Evolutionary conservation across 2,797 vertebrate genomes (phyloP).

Genomic region (Allobates femoralis): DNA sequence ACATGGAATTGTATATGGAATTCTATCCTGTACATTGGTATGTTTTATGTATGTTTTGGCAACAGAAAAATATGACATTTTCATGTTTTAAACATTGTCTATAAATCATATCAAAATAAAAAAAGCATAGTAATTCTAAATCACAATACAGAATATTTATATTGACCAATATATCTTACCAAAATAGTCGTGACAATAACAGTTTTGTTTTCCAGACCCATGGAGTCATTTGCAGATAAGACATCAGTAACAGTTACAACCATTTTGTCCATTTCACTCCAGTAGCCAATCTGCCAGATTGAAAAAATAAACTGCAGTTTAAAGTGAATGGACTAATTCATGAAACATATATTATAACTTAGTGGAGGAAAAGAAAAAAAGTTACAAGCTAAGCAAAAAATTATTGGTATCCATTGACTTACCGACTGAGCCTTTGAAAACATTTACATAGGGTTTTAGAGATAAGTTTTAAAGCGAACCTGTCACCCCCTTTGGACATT

Average conservation of each 20-base stretch:
- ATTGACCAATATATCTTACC: conserved; percentile 77
- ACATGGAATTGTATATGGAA: too few relatives aligned
- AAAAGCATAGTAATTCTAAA: not conserved
- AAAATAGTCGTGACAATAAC: conserved; percentile 98
- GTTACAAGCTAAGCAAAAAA: not conserved
- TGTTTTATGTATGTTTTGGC: not conserved
- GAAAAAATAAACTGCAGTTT: conserved; percentile 64
- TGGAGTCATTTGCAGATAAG: conserved; percentile 89
- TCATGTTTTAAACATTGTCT: not conserved
- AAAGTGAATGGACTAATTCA: not conserved
- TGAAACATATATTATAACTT: not conserved
- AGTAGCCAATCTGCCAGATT: conserved; percentile 93
- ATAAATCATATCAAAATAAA: not conserved
- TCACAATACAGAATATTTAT: conserved; percentile 40
- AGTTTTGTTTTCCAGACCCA: conserved; percentile 97
- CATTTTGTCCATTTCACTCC: conserved; percentile 99
- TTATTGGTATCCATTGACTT: not conserved
- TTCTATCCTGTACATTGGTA: not conserved
- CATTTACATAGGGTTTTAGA: not conserved
- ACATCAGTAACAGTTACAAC: conserved; percentile 93
- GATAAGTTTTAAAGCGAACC: too few relatives aligned
- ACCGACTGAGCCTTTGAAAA: not conserved
- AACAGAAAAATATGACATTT: not conserved
- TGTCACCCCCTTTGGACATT: too few relatives aligned
- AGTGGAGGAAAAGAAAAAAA: not conserved